Evolutionary conservation across 2,888 invertebrate genomes (phyloP).

Genomic region (Diaperis boleti): DNA sequence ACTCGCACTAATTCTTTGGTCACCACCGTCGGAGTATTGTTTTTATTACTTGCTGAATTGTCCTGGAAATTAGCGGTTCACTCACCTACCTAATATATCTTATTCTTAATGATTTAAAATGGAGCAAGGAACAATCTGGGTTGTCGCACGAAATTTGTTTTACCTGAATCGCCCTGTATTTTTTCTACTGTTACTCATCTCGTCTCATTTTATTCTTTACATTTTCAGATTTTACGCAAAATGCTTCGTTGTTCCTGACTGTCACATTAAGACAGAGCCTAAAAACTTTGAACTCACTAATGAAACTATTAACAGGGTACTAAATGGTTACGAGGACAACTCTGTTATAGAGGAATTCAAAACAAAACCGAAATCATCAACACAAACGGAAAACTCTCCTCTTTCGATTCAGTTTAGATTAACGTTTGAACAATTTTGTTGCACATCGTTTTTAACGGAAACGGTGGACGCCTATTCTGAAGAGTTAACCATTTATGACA

Average conservation of each 20-base stretch:
- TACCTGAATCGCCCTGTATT: too few species aligned
- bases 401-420: neutral
- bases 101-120: too few species aligned
- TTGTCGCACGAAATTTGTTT: too few species aligned
- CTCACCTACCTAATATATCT: too few species aligned
- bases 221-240: conserved; percentile 50
- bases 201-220: neutral
- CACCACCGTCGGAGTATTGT: too few species aligned
- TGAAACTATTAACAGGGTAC: conserved; percentile 10
- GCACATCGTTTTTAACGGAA: conserved; percentile 34
- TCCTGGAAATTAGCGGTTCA: too few species aligned
- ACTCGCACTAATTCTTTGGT: too few species aligned
- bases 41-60: too few species aligned
- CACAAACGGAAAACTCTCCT: conserved; percentile 6
- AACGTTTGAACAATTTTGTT: conserved; percentile 26
- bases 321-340: conserved; percentile 28
- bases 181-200: too few species aligned
- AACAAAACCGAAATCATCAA: conserved; percentile 1
- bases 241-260: conserved; percentile 34
- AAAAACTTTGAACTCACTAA: conserved; percentile 23
- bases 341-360: neutral
- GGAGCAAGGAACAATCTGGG: too few species aligned
- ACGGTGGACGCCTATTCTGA: conserved; percentile 16
- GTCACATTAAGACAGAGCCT: conserved; percentile 9
- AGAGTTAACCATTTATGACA: conserved; percentile 38